Percentiles rank a stretch among this genome's conserved stretches.
phyloP scores from a whole-genome alignment of 1,140 invertebrate species.

The Zaprionus gabonicus region DNA sequence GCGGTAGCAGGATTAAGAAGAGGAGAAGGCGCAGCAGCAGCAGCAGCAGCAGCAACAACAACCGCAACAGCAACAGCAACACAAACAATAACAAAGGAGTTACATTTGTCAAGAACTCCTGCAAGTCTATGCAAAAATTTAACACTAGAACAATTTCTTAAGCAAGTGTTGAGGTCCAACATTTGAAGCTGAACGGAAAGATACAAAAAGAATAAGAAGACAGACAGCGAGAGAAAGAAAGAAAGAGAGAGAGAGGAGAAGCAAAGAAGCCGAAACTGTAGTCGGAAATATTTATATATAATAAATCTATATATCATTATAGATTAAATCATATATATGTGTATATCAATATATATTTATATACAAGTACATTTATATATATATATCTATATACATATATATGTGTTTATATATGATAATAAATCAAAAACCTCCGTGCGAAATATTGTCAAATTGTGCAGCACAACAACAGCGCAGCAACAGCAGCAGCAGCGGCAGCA shows the following conservation, averaged over 20 bases:
- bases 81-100: conserved; percentile 44
- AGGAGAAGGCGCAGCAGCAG: conserved; percentile 11
- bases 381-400: conserved; percentile 11
- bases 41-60: conserved; percentile 21
- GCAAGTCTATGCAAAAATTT: conserved; percentile 16
- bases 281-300: conserved; percentile 15
- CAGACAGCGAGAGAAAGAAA: not conserved
- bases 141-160: conserved; percentile 28
- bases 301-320: conserved; percentile 4
- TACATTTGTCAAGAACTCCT: conserved; percentile 29
- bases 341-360: conserved; percentile 9
- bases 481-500: not conserved
- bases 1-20: conserved; percentile 13
- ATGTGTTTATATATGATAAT: conserved; percentile 11
- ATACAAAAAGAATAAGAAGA: not conserved
- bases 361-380: conserved; percentile 15
- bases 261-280: not conserved
- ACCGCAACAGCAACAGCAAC: conserved; percentile 13
- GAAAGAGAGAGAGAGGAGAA: conserved; percentile 10
- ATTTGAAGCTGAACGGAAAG: conserved; percentile 27
- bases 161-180: conserved; percentile 27
- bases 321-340: not conserved
- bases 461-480: not conserved
- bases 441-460: conserved; percentile 49
- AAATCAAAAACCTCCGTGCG: conserved; percentile 35